Percentiles rank a stretch among this genome's conserved stretches.
Evolutionary conservation across 2,797 vertebrate species (phyloP).

Genomic region (Leucoraja ocellata): DNA sequence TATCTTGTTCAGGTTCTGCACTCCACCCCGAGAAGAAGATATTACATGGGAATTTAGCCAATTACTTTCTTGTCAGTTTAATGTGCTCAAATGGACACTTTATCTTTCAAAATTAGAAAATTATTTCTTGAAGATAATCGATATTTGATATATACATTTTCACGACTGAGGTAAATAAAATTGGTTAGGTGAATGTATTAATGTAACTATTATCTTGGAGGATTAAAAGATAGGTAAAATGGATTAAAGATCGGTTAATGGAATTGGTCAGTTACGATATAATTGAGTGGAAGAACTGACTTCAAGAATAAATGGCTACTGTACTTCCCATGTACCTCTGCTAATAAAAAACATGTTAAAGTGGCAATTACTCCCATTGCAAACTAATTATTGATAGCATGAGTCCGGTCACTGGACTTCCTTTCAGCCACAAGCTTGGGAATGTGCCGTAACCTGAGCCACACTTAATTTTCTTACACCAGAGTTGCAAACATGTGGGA

Average conservation of each 20-base stretch:
- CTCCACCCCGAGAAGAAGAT: neutral
- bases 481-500: neutral
- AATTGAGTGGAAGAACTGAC: neutral
- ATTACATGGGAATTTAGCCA: neutral
- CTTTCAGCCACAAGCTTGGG: neutral
- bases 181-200: neutral
- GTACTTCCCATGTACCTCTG: neutral
- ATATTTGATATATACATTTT: no score
- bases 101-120: neutral
- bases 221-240: no score
- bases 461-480: neutral
- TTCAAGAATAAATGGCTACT: neutral
- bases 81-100: neutral
- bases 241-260: neutral
- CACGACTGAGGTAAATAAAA: neutral
- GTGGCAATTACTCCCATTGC: neutral
- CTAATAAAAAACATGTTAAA: neutral
- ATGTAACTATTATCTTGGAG: no score
- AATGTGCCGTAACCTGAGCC: neutral
- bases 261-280: neutral
- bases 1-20: neutral
- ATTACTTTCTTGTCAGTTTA: neutral
- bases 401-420: neutral
- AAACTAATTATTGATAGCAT: neutral
- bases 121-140: neutral